Percentiles rank a stretch among this genome's conserved stretches.
Evolutionary conservation across 2,888 invertebrate species (phyloP).

Genomic region (Acanthacorydalis orientalis): DNA sequence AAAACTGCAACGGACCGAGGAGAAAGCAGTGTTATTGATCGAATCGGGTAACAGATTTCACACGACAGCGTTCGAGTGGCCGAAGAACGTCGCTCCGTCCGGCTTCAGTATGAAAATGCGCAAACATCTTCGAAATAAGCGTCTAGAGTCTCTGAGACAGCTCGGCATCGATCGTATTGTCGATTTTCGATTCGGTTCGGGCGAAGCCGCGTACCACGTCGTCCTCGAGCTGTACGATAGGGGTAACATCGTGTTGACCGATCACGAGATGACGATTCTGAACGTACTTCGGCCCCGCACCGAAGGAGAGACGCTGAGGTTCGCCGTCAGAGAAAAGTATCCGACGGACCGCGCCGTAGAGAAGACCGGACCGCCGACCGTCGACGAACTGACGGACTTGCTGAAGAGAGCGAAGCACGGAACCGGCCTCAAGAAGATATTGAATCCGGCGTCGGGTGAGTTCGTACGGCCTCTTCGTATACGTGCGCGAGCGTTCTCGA

Average conservation of each 20-base stretch:
- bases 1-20: constrained; percentile 65
- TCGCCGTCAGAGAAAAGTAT: constrained; percentile 87
- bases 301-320: constrained; percentile 78
- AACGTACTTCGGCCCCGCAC: constrained; percentile 84
- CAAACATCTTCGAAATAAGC: constrained; percentile 91
- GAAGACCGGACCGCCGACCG: constrained; percentile 32
- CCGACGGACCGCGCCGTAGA: constrained; percentile 61
- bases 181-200: constrained; percentile 86
- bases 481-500: no score
- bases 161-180: constrained; percentile 88
- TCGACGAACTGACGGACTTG: constrained; percentile 37
- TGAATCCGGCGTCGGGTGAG: constrained; percentile 63
- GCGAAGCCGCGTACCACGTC: constrained; percentile 87
- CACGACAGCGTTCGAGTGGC: constrained; percentile 94
- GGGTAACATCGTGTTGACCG: constrained; percentile 91
- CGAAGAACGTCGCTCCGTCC: constrained; percentile 87
- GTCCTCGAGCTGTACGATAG: constrained; percentile 90
- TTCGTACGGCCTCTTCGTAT: no score
- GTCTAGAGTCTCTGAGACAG: constrained; percentile 72
- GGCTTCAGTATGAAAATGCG: constrained; percentile 98
- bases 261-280: constrained; percentile 74
- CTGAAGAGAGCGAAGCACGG: constrained; percentile 48
- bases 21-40: constrained; percentile 72
- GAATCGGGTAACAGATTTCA: constrained; percentile 94
- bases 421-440: constrained; percentile 61